These are phyloP conservation scores for Valencia hispanica DNA, from an alignment of 2,797 vertebrate species.

Conservation along the genomic window DNA sequence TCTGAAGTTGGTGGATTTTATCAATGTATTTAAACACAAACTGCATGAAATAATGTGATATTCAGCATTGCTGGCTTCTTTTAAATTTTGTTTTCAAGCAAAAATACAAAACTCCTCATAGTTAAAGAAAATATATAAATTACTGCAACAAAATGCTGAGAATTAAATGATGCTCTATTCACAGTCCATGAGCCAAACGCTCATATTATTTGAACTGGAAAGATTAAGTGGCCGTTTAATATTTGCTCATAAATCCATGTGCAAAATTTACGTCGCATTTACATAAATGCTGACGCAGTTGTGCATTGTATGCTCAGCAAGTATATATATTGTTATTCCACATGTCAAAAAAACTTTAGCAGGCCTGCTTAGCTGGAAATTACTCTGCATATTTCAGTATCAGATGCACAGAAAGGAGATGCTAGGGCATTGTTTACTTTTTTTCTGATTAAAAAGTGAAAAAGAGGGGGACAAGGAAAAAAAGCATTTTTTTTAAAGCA, in stretches of 20 bases:
- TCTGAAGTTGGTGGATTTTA: not conserved
- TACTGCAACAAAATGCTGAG: not conserved
- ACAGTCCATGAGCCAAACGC: too few species aligned
- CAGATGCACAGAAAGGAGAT: not conserved
- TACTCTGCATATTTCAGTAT: not conserved
- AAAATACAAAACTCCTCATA: not conserved
- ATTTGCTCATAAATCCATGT: too few species aligned
- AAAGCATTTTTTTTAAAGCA: not conserved
- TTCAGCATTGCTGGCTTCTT: not conserved
- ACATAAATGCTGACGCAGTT: too few species aligned
- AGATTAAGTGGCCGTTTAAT: too few species aligned
- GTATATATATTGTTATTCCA: too few species aligned
- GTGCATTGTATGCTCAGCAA: too few species aligned
- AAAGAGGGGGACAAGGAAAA: not conserved
- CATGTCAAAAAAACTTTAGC: not conserved
- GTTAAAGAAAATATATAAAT: not conserved
- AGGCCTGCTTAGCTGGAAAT: not conserved
- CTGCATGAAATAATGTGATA: not conserved
- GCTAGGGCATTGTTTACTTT: not conserved
- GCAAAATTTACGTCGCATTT: too few species aligned
- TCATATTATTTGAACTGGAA: too few species aligned
- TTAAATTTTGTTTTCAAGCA: not conserved
- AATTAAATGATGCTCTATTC: not conserved
- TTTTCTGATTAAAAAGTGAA: not conserved
- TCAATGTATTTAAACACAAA: not conserved